Conservation (phyloP, 1,140 invertebrate genomes). For the Globodera ellingtonae region DNA sequence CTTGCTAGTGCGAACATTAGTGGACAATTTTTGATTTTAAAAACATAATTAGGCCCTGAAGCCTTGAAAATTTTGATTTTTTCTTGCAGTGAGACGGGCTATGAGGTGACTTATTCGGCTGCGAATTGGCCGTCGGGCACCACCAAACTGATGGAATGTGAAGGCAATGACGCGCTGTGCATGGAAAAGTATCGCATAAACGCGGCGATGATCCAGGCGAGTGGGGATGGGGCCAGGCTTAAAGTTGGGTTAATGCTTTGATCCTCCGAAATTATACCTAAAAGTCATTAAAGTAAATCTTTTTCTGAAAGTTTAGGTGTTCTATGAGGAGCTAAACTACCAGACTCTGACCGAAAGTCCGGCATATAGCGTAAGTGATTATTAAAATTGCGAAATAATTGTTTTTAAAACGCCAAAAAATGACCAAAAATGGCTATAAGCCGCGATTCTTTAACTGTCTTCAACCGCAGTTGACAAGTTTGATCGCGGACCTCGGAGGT, state of each 20-base stretch:
- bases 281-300: too few relatives aligned
- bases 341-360: conserved; percentile 61
- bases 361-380: conserved; percentile 53
- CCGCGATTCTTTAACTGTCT: neutral
- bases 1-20: conserved; percentile 52
- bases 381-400: too few relatives aligned
- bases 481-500: conserved; percentile 63
- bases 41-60: neutral
- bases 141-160: conserved; percentile 50
- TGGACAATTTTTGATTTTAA: neutral
- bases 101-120: conserved; percentile 63
- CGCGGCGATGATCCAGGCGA: conserved; percentile 56
- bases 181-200: conserved; percentile 64
- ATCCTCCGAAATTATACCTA: too few relatives aligned
- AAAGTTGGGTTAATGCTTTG: neutral
- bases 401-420: too few relatives aligned
- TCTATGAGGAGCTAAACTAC: conserved; percentile 64
- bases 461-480: conserved; percentile 37
- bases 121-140: conserved; percentile 64
- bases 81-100: conserved; percentile 59
- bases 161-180: conserved; percentile 54
- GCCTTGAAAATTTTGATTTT: neutral
- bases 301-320: conserved; percentile 48
- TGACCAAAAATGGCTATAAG: too few relatives aligned
- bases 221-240: neutral